Evolutionary conservation across 2,888 invertebrate genomes (phyloP).

Genomic region (Drosophila barbarae): DNA sequence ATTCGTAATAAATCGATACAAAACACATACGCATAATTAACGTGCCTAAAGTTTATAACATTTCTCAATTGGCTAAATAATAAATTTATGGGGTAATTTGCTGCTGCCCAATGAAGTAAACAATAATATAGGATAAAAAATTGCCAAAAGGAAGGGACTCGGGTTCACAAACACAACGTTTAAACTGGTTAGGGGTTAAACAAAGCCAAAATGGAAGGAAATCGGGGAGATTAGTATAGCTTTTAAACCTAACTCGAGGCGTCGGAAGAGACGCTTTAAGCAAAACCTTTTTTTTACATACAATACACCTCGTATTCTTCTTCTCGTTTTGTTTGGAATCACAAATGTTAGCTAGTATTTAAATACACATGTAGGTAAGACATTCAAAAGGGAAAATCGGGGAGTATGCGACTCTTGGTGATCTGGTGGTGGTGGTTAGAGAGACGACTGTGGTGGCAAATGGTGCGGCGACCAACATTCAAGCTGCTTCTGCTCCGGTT

Average conservation of each 20-base stretch:
- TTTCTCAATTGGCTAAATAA: slow-evolving; percentile 69
- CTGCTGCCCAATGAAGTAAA: slow-evolving; percentile 64
- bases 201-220: slow-evolving; percentile 47
- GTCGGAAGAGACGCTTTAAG: slow-evolving; percentile 33
- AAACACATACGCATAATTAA: slow-evolving; percentile 64
- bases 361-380: slow-evolving; percentile 73
- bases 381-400: slow-evolving; percentile 65
- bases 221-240: slow-evolving; percentile 51
- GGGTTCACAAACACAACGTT: slow-evolving; percentile 48
- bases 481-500: slow-evolving; percentile 41
- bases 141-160: slow-evolving; percentile 57
- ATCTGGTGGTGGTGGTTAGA: slow-evolving; percentile 51
- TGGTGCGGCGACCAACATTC: slow-evolving; percentile 58
- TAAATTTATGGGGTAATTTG: slow-evolving; percentile 58
- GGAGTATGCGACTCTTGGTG: slow-evolving; percentile 53
- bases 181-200: slow-evolving; percentile 32
- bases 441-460: slow-evolving; percentile 62
- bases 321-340: slow-evolving; percentile 62
- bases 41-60: slow-evolving; percentile 70
- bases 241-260: slow-evolving; percentile 57
- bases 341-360: slow-evolving; percentile 72
- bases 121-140: slow-evolving; percentile 47
- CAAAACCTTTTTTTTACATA: slow-evolving; percentile 48
- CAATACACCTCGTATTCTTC: slow-evolving; percentile 38
- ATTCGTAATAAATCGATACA: slow-evolving; percentile 58